Evolutionary conservation across 2,797 vertebrate genomes (phyloP), one percentile per base, ranked within the genome.

Genomic region (Amniataba percoides): DNA sequence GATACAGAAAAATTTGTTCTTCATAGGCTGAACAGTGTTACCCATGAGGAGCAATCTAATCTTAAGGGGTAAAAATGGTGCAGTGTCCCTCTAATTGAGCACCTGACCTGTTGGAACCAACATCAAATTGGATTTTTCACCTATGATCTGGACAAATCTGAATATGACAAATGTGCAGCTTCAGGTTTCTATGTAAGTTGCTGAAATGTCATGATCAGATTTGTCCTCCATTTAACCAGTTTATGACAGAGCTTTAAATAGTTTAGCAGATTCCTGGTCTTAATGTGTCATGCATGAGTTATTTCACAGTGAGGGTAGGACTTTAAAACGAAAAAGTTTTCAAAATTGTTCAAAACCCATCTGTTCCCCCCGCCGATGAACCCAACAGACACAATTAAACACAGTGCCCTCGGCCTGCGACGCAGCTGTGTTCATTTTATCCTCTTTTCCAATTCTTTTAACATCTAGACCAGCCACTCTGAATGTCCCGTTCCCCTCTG

Each of bases 401-500:
- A 66, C n/a, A 19, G 46, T 45, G 19, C 34, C 67, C 61, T 74
- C 59, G 48, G 39, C 69, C 71, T 78, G 65, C 8, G 27, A 59
- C 59, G 75, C 66, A 39, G 39, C 71, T 76, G 57, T 64, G 52
- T 71, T 81, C 76, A 69, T 76, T 82, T 79, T 42, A 71, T 77
- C 51, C 71, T 71, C 18, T 58, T 73, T 77, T 68, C 69, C 57
- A 69, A 48, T 84, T 75, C 48, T 73, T 79, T 83, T 49, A 78
- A 63, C 62, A 56, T 62, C 67, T 18, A 45, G 62, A 75, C 80
- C 74, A 59, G 49, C 71, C 61, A 7, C 58, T 78, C 74, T 74
- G 81, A 87, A 82, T 86, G 81, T 88, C 40, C 77, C 45, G 56
- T 83, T 72, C 77, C 79, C 76, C 59, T 76, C 77, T 4, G 23